Evolutionary conservation across 2,113 vertebrate genomes (phyloP).

Genomic region (Anoura caudifer): DNA sequence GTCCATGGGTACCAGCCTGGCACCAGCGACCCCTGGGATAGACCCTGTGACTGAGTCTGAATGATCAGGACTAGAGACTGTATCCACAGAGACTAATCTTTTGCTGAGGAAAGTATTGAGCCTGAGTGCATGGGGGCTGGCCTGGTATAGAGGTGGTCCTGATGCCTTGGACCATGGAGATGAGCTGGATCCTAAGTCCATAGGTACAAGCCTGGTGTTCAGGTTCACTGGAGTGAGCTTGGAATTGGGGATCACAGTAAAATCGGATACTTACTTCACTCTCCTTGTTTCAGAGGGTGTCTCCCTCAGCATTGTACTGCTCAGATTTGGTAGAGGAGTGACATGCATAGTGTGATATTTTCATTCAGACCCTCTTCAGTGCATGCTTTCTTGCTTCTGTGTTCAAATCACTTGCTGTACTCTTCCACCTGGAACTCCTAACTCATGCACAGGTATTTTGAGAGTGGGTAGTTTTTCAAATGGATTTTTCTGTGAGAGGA

Average conservation of each 20-base stretch:
- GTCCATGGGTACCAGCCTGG: background rate
- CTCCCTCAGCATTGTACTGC: background rate
- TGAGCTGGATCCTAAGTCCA: background rate
- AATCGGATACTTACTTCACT: background rate
- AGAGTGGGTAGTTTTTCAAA: background rate
- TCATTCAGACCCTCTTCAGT: background rate
- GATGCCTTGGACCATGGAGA: background rate
- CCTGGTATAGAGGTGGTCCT: background rate
- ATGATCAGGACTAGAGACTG: background rate
- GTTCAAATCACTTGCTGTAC: background rate
- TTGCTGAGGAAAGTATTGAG: background rate
- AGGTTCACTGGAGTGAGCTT: background rate
- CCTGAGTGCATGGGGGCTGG: background rate
- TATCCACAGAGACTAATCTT: background rate
- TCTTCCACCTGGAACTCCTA: background rate
- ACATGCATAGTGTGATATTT: background rate
- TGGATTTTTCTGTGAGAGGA: background rate
- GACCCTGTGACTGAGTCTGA: background rate
- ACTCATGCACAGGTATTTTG: background rate
- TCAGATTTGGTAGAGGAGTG: background rate
- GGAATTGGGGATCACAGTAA: background rate
- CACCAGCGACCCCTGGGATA: background rate
- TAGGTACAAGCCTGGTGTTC: background rate
- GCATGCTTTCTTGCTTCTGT: background rate
- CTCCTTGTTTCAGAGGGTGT: background rate